These are phyloP conservation scores for Metopolophium dirhodum DNA, from an alignment of 1,140 invertebrate species.

Conservation along the genomic window DNA sequence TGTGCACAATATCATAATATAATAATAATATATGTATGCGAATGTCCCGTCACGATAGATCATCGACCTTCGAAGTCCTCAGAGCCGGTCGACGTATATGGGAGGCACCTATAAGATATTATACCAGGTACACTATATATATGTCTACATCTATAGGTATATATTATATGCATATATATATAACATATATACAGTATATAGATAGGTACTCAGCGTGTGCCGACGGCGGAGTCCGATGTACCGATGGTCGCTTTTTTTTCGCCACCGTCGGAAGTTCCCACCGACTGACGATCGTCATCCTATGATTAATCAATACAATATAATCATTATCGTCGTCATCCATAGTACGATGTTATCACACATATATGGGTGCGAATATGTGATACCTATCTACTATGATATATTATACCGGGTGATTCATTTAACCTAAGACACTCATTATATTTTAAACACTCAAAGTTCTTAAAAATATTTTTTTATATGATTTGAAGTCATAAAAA, in stretches of 20 bases:
- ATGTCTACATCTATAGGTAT: not conserved
- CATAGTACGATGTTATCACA: not conserved
- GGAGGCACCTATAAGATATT: slow-evolving; percentile 7
- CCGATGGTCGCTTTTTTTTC: not conserved
- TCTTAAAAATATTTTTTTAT: not conserved
- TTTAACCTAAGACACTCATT: too few relatives aligned
- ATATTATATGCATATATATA: too few relatives aligned
- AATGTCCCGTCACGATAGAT: slow-evolving; percentile 6
- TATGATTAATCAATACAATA: not conserved
- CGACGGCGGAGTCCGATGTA: not conserved
- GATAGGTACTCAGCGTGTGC: not conserved
- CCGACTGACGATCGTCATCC: not conserved
- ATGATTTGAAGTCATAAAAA: not conserved
- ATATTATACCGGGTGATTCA: not conserved
- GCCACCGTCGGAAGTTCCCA: not conserved
- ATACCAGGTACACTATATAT: not conserved
- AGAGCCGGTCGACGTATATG: not conserved
- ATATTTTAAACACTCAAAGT: not conserved
- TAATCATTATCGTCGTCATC: not conserved
- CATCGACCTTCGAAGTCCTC: slow-evolving; percentile 28
- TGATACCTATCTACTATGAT: not conserved
- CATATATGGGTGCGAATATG: not conserved
- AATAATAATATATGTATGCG: not conserved
- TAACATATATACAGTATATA: too few relatives aligned
- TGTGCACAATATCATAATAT: slow-evolving; percentile 9